Conservation (phyloP, 2,113 vertebrate genomes). For the Crotophaga sulcirostris region DNA sequence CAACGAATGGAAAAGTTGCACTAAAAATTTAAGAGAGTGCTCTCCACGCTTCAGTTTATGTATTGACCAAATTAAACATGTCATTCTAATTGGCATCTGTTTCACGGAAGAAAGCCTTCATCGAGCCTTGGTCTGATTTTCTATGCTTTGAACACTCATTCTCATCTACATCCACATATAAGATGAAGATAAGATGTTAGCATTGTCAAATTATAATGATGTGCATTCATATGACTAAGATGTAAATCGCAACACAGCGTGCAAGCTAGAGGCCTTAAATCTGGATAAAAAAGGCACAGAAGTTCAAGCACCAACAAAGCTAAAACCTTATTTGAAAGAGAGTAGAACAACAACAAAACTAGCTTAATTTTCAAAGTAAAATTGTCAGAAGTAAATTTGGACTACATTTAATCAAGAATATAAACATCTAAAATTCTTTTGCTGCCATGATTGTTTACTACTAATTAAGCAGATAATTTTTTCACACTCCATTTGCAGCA, state of each 20-base stretch:
- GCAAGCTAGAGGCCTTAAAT: neutral
- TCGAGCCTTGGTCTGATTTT: neutral
- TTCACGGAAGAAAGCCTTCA: neutral
- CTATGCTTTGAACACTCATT: neutral
- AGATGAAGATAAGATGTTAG: neutral
- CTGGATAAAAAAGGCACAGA: neutral
- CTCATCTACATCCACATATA: neutral
- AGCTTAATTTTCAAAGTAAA: neutral
- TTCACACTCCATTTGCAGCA: slow-evolving; percentile 68
- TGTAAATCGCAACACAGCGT: neutral
- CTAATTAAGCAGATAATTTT: slow-evolving; percentile 63
- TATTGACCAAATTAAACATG: neutral
- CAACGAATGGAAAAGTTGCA: neutral
- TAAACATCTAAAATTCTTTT: slow-evolving; percentile 37
- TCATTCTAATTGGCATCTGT: neutral
- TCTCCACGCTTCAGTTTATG: neutral
- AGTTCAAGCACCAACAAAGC: neutral
- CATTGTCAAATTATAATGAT: neutral
- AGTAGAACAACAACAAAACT: neutral
- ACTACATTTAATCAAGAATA: slow-evolving; percentile 21
- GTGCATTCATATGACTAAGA: neutral
- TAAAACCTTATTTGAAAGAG: neutral
- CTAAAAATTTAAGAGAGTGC: neutral
- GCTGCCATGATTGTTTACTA: slow-evolving; percentile 52
- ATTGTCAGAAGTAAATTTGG: slow-evolving; percentile 4